Evolutionary conservation across 2,113 vertebrate genomes (phyloP).

Genomic region (Psittacara wagleri): DNA sequence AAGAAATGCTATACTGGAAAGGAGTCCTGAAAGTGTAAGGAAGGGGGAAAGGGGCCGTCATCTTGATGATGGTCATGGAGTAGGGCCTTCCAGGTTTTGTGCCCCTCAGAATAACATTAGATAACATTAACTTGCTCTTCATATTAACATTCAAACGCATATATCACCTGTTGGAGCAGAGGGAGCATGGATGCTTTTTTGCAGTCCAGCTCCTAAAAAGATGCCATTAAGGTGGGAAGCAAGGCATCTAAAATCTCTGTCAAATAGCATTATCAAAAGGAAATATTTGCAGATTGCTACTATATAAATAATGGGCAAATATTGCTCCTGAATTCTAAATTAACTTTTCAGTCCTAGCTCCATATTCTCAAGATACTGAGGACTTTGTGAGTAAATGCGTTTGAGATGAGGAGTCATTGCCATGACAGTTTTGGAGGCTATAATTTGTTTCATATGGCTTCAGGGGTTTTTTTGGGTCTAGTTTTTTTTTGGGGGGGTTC

Average conservation of each 20-base stretch:
- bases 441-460: background rate
- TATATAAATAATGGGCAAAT: background rate
- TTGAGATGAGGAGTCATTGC: background rate
- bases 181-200: background rate
- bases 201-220: background rate
- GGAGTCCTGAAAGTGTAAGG: background rate
- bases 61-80: background rate
- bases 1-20: background rate
- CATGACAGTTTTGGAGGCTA: background rate
- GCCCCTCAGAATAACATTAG: background rate
- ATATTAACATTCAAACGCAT: background rate
- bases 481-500: background rate
- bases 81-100: background rate
- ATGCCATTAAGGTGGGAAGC: background rate
- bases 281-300: background rate
- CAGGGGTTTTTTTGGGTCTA: background rate
- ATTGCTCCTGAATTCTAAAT: background rate
- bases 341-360: background rate
- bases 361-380: background rate
- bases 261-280: background rate
- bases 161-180: background rate
- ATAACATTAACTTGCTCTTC: background rate
- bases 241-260: background rate
- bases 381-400: background rate
- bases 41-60: background rate